Percentiles rank a stretch among this genome's conserved stretches.
These are phyloP conservation scores for Schizothorax lantsangensis DNA, from an alignment of 2,797 vertebrate species.

Conservation along the genomic window DNA sequence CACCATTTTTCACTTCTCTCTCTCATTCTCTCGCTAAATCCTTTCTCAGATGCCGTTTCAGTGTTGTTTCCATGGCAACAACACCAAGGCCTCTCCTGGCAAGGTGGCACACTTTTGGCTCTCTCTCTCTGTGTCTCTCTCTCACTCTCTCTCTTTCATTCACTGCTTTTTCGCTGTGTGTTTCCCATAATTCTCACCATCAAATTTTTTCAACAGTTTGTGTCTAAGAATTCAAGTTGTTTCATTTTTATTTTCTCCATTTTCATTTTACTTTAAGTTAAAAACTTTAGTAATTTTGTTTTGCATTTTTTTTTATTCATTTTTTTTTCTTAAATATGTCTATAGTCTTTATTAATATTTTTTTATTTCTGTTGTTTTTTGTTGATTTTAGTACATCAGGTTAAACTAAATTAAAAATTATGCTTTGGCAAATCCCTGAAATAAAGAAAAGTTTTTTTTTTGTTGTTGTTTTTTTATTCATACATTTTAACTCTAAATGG, in stretches of 20 bases:
- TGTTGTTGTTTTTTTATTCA: neutral
- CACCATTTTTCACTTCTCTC: neutral
- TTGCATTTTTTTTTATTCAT: no score
- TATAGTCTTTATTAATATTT: no score
- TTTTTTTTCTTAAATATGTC: no score
- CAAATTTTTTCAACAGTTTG: neutral
- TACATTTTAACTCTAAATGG: neutral
- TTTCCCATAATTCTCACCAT: slow-evolving; percentile 2
- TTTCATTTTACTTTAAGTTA: no score
- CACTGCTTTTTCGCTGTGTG: neutral
- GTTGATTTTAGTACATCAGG: neutral
- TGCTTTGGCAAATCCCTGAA: neutral
- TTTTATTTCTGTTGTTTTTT: neutral
- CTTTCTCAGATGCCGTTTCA: slow-evolving; percentile 33
- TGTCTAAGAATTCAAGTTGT: neutral
- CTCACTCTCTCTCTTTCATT: slow-evolving; percentile 8
- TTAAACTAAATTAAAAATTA: neutral
- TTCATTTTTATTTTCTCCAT: neutral
- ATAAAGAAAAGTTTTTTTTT: neutral
- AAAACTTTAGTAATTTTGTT: no score
- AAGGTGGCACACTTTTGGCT: slow-evolving; percentile 9
- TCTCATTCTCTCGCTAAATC: slow-evolving; percentile 6
- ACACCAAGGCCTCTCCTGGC: slow-evolving; percentile 2
- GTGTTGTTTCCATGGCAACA: slow-evolving; percentile 55
- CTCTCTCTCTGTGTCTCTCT: slow-evolving; percentile 3